A percentile compares a stretch with the other conserved stretches of the same genome.
Conservation (phyloP, 2,113 vertebrate genomes). For the Python bivittatus region DNA sequence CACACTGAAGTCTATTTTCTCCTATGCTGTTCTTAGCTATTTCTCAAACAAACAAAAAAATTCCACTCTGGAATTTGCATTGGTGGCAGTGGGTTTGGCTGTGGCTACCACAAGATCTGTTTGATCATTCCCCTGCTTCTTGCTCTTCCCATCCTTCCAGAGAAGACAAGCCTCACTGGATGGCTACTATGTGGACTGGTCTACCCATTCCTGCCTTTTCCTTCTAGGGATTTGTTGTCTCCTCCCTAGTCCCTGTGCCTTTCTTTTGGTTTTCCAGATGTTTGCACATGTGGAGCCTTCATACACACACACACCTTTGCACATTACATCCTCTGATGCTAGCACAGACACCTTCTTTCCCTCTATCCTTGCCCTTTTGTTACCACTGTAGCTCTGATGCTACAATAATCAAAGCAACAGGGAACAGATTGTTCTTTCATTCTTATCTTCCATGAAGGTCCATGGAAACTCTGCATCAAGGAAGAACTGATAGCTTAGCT, state of each 20-base stretch:
- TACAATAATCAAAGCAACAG: neutral
- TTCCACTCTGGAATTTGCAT: neutral
- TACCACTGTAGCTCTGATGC: neutral
- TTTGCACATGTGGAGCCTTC: neutral
- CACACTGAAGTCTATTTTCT: neutral
- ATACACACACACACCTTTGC: neutral
- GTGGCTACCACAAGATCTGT: neutral
- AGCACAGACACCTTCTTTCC: neutral
- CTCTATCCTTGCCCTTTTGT: neutral
- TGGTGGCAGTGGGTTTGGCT: neutral
- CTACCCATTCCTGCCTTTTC: neutral
- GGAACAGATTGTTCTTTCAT: neutral
- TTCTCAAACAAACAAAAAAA: neutral
- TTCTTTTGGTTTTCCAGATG: neutral
- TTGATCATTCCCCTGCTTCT: neutral
- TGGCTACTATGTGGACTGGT: neutral
- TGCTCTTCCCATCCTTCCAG: neutral
- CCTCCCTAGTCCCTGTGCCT: neutral
- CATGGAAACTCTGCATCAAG: neutral
- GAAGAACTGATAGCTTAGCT: neutral
- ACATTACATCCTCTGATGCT: neutral
- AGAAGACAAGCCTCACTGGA: neutral
- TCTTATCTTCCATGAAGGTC: neutral
- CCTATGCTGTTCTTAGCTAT: neutral
- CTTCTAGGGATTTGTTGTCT: neutral